Base-by-base conservation (phyloP, 2,113 vertebrate species). In the Tupaia tana region DNA sequence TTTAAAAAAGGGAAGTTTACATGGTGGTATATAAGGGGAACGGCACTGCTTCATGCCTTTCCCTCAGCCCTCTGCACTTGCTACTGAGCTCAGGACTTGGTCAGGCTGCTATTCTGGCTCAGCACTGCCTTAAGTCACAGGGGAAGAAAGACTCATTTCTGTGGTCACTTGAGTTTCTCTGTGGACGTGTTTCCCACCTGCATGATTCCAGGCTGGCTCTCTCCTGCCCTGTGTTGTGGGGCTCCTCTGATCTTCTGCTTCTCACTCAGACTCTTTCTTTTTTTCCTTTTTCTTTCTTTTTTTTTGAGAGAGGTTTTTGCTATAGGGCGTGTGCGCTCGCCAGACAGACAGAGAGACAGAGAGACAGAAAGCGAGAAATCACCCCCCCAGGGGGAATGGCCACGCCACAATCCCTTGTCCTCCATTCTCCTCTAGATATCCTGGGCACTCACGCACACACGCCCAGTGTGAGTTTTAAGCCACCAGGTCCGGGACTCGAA, bases 41-140 rank as follows among this genome's bases (percentile, higher is more conserved):
- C 13, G 0, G 4, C 78, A 52, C 11, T 0, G n/a, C 54, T 24
- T 78, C 4, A 1, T 1, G 34, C 29, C 12, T 1, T 15, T 54
- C 70, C 5, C 0, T 52, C 7, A 16, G 34, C 22, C 77, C 78
- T 63, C 4, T 7, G 64, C 25, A n/a, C n/a, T 88, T 56, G 81
- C 8, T 66, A 6, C 27, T 94, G 82, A 59, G 73, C 61, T 87
- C 24, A 20, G 73, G 81, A 31, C 43, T 80, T 58, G 81, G 31
- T 25, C 56, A 7, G 81, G 58, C n/a, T 52, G 70, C 29, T 88
- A 1, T 61, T 75, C 58, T 70, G 24, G 88, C 29, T 80, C 31
- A 16, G 22, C 61, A 52, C 0, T 4, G 63, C 52, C 67, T n/a
- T 74, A 43, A 75, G 58, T 77, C 90, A 93, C 0, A 3, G 58